Base-by-base conservation (phyloP, 2,113 vertebrate species). In the Bombycilla garrulus region DNA sequence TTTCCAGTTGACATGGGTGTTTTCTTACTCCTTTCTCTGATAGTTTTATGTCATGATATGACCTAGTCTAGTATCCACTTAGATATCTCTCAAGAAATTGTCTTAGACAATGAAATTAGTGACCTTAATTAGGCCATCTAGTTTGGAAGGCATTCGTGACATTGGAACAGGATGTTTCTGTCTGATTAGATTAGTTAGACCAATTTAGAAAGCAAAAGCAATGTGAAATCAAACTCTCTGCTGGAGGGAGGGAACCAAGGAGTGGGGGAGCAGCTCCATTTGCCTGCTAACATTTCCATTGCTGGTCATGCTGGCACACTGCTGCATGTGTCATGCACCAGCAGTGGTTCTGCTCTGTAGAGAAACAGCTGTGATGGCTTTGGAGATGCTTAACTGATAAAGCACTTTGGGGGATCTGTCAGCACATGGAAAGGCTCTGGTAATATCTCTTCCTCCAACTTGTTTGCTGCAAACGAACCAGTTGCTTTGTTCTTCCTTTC, bases 161-260 rank as follows among this genome's bases (percentile, higher is more conserved):
- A 47, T 12, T 60, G 33, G 31, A 93, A 69, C 16, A 50, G 45
- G 44, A 45, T 67, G 57, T 86, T 93, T 92, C 88, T 87, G 66
- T 57, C 83, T 88, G 88, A 93, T 86, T 77, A 57, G 70, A 24
- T 87, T 79, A 65, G 57, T 81, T 87, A 87, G 42, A 89, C 47
- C 83, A 77, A 79, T 90, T 86, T 71, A 92, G 81, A 81, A 86
- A 71, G 56, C 60, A 74, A 87, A 91, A 80, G 42, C 79, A 77
- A 57, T 31, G 50, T 80, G 88, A 93, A 82, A 88, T 62, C 28
- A 80, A 80, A 70, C 23, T 71, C 62, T 69, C 17, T 28, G 4
- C 21, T 80, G 29, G 31, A 83, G 23, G 62, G 29, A 94, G n/a
- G 36, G 36, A 95, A 65, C n/a, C 2, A 2, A 69, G 53, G 51